Percentiles rank a stretch among this genome's conserved stretches.
Evolutionary conservation across 2,888 invertebrate species (phyloP).

Genomic region (Exocentrus adspersus): DNA sequence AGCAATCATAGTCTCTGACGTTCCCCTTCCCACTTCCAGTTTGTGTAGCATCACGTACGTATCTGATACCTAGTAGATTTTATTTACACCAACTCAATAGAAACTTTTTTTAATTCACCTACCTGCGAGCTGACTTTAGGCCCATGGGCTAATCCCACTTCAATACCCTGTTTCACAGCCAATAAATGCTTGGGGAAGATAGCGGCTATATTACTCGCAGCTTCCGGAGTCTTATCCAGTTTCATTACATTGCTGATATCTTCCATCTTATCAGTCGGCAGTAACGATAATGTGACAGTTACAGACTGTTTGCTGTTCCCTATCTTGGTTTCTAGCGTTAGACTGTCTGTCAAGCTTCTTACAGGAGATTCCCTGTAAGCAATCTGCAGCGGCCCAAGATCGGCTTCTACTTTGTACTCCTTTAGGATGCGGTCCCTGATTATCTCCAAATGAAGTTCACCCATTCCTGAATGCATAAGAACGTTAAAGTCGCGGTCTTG

Average conservation of each 20-base stretch:
- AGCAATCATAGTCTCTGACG: slow-evolving; percentile 82
- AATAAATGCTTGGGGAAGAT: slow-evolving; percentile 74
- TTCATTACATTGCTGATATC: slow-evolving; percentile 61
- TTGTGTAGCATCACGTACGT: slow-evolving; percentile 80
- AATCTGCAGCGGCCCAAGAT: slow-evolving; percentile 91
- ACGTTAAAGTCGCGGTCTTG: no score
- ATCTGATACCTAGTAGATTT: slow-evolving; percentile 76
- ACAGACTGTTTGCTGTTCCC: slow-evolving; percentile 71
- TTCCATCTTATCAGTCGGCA: slow-evolving; percentile 59
- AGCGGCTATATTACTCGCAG: slow-evolving; percentile 72
- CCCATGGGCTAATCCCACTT: slow-evolving; percentile 78
- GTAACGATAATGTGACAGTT: slow-evolving; percentile 71
- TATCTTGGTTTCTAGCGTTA: slow-evolving; percentile 72
- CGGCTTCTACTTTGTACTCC: slow-evolving; percentile 88
- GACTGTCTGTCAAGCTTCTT: slow-evolving; percentile 62
- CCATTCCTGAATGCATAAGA: slow-evolving; percentile 79
- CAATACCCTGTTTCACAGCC: slow-evolving; percentile 78
- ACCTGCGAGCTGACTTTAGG: slow-evolving; percentile 88
- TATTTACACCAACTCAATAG: no score
- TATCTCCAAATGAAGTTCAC: slow-evolving; percentile 95
- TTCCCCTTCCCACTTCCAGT: slow-evolving; percentile 77
- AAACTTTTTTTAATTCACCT: no score
- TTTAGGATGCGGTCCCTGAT: slow-evolving; percentile 86
- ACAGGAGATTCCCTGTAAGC: slow-evolving; percentile 85
- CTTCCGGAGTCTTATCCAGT: slow-evolving; percentile 75